Evolutionary conservation across 1,140 invertebrate species (phyloP).

Genomic region (Drosophila mayri): DNA sequence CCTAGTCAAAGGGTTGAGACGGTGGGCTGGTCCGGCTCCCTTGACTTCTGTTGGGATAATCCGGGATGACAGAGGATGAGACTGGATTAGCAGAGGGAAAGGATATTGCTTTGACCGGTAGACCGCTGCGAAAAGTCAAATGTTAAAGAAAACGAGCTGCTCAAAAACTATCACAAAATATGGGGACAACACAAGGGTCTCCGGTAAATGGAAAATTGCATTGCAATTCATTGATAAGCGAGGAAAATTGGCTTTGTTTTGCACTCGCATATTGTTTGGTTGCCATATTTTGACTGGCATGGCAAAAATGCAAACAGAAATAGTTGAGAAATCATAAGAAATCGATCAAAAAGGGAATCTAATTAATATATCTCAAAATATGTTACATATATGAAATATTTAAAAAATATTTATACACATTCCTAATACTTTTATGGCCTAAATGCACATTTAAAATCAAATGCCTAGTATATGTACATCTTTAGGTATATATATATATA

Average conservation of each 20-base stretch:
- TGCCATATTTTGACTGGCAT: background rate
- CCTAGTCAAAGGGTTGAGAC: conserved; percentile 32
- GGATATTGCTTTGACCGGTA: conserved; percentile 3
- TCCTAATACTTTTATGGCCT: background rate
- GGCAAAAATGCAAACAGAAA: no score
- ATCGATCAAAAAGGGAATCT: background rate
- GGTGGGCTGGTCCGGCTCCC: conserved; percentile 49
- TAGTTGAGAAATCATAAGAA: background rate
- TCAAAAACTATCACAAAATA: conserved; percentile 8
- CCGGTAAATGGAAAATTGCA: background rate
- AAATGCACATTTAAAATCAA: background rate
- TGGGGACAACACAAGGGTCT: background rate
- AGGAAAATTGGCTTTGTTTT: conserved; percentile 4
- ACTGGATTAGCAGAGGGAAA: conserved; percentile 55
- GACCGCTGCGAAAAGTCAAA: conserved; percentile 59
- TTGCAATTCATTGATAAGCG: conserved; percentile 17
- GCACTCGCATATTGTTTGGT: background rate
- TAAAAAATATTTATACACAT: background rate
- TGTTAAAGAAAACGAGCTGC: conserved; percentile 10
- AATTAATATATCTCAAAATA: background rate
- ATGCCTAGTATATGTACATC: background rate
- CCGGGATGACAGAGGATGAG: conserved; percentile 77
- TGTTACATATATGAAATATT: background rate
- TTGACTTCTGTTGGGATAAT: conserved; percentile 81
- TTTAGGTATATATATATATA: background rate